Base-by-base conservation (phyloP, 2,113 vertebrate species). In the Rhabdornis inornatus region DNA sequence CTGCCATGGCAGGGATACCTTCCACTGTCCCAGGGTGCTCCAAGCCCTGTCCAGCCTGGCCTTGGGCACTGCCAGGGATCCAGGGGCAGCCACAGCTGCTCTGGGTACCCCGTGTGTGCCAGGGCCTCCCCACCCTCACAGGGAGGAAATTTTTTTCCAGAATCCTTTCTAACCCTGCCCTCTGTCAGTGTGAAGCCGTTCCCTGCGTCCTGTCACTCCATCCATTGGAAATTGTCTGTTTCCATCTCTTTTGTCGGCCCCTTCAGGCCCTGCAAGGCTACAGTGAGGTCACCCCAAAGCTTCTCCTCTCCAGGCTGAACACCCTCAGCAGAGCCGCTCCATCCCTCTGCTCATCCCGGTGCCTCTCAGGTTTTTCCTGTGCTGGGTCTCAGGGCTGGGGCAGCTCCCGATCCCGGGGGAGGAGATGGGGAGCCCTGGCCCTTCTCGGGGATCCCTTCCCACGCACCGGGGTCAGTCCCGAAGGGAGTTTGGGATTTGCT, bases 221-320 rank as follows among this genome's bases (percentile, higher is more conserved):
- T 0, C 8, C 15, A 7, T 21, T 30, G 15, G 4, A 2, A 59
- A 14, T 2, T 5, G 2, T 44, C 7, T 42, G 8, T 45, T 9
- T 55, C 30, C 35, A 1, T 8, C 0, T 10, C 23, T 57, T 25
- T 7, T 50, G 31, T 7, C 8, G 21, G 31, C 8, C 12, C 28
- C 35, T 30, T n/a, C 74, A 37, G 42, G 71, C 70, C 40, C 33
- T 49, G 21, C 56, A 14, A 1, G 28, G 11, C 47, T 35, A 4
- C 35, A 7, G 0, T 5, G 13, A 20, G 35, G 10, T 28, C 44
- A 44, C 4, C 11, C 35, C 42, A 4, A 4, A 64, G 21, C 66
- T 40, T 5, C 45, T 27, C 53, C 11, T 53, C 7, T 10, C 16
- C 49, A 8, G 42, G 35, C n/a, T 15, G 86, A 11, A 15, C 42